Evolutionary conservation across 1,140 invertebrate species (phyloP), one percentile per base, ranked within the genome.

Genomic region (Pogonomyrmex californicus): DNA sequence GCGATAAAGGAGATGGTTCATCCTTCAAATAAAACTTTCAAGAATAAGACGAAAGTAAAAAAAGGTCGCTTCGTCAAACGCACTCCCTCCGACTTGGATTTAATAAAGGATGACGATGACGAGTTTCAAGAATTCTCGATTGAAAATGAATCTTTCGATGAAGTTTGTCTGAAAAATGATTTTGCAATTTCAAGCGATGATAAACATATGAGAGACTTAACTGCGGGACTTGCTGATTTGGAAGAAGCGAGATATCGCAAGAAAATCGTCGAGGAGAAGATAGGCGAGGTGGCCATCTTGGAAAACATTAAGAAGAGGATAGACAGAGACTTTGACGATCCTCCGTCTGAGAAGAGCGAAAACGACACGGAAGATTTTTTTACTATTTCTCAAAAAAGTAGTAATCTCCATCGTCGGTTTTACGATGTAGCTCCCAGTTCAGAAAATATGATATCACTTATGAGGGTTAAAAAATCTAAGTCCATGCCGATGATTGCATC

Each of bases 301-400:
- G 63, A 86, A 0, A 86, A 88, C 12, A 88, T 92, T 3, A 92
- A 88, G 30, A 88, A 58, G n/a, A 79, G 91, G 10, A 76, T 92
- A 51, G 91, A 92, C 6, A 23, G 82, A 30, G 91, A 92, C 9
- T 88, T 91, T 14, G 91, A 88, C 2, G 73, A 76, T 68, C 71
- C 36, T 2, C 44, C 63, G 10, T 56, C 56, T 0, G 63, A 66
- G 1, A 78, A 49, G n/a, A 62, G 51, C 51, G 76, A 87, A 12
- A 58, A 44, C 9, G 71, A 89, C 71, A 14, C 12, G 9, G 62
- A 86, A 5, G 66, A 85, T 9, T 89, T 81, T n/a, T 7, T 63
- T 17, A 86, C 68, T 1, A 4, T 49, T 47, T 56, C 58, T 10
- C 47, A 66, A 63, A 66, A 66, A 38, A 14, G 5, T 33, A 83